Evolutionary conservation across 2,888 invertebrate species (phyloP).

Genomic region (Notodonta dromedarius): DNA sequence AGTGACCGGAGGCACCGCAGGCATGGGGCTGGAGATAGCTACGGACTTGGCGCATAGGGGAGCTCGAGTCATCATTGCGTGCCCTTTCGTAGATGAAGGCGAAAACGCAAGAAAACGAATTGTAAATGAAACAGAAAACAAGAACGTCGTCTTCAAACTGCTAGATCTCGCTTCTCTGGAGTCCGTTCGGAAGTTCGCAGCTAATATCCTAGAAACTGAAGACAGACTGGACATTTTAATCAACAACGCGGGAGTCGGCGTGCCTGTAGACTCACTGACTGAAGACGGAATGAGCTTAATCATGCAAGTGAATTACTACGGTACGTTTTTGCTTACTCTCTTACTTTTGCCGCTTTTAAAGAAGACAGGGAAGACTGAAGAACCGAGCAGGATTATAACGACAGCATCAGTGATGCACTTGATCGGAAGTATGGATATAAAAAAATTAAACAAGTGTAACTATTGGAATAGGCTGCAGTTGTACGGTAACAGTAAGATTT

Average conservation of each 20-base stretch:
- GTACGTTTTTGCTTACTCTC: conserved; percentile 94
- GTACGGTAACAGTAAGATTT: conserved; percentile 87
- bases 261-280: conserved; percentile 68
- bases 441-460: conserved; percentile 85
- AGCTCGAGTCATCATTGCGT: conserved; percentile 60
- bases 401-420: conserved; percentile 89
- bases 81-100: conserved; percentile 57
- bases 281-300: conserved; percentile 92
- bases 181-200: conserved; percentile 90
- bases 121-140: conserved; percentile 83
- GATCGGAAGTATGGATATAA: conserved; percentile 85
- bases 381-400: conserved; percentile 88
- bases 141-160: conserved; percentile 86
- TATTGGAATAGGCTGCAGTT: conserved; percentile 60
- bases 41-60: conserved; percentile 55
- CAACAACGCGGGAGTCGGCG: conserved; percentile 92
- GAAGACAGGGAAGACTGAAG: conserved; percentile 70
- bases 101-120: conserved; percentile 79
- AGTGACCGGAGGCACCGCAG: conserved; percentile 62
- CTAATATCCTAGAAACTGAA: conserved; percentile 87
- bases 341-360: conserved; percentile 89
- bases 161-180: conserved; percentile 88
- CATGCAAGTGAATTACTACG: conserved; percentile 96
- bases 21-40: conserved; percentile 58
- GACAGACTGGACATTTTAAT: conserved; percentile 89